These are phyloP conservation scores for Megaceryle maxima DNA, from an alignment of 2,113 vertebrate genomes.

Conservation along the genomic window DNA sequence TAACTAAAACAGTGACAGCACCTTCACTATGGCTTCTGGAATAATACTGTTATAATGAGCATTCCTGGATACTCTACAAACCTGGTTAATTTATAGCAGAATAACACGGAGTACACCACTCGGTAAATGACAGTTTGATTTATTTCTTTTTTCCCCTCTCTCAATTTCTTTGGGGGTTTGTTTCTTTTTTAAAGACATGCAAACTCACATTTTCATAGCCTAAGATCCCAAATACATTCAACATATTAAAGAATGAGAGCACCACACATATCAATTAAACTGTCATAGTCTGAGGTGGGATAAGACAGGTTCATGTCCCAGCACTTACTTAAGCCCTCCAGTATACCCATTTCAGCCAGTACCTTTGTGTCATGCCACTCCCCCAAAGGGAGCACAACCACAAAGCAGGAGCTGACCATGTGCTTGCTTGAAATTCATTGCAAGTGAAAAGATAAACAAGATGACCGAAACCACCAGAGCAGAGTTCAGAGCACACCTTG, in stretches of 20 bases:
- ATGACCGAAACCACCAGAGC: background rate
- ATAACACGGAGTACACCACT: background rate
- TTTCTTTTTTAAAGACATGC: background rate
- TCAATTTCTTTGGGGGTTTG: background rate
- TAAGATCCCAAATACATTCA: background rate
- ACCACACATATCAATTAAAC: background rate
- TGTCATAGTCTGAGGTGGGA: background rate
- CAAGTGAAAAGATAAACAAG: background rate
- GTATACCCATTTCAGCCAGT: background rate
- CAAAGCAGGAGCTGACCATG: fast-evolving
- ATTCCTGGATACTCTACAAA: background rate
- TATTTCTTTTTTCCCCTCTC: background rate
- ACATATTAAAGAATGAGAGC: background rate
- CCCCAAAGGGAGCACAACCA: background rate
- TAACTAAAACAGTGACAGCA: background rate
- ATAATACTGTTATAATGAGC: background rate
- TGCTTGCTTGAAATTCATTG: background rate
- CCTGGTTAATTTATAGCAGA: background rate
- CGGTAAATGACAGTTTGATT: fast-evolving
- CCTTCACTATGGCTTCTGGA: background rate
- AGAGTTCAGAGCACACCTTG: background rate
- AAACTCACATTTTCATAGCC: background rate
- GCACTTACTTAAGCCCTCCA: background rate
- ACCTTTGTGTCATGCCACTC: no score
- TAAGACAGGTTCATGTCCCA: background rate